Conservation (phyloP, 2,888 invertebrate genomes). For the Stegana nigrithorax region DNA sequence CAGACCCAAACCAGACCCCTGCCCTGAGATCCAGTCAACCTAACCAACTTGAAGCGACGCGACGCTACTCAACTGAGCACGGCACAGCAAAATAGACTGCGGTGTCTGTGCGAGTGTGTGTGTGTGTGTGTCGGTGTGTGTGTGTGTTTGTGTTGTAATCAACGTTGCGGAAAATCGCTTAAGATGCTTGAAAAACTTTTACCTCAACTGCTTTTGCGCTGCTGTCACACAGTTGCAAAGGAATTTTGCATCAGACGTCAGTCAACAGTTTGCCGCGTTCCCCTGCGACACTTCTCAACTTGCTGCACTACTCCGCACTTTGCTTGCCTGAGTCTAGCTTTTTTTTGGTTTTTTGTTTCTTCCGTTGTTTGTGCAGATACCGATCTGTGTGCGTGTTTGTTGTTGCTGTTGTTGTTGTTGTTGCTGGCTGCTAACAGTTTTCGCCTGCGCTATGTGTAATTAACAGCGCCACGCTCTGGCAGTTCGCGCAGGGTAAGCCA, state of each 20-base stretch:
- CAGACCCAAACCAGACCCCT: too few species aligned
- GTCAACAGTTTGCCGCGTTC: constrained; percentile 32
- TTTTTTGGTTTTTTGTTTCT: background rate
- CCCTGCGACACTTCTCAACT: background rate
- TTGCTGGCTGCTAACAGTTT: too few species aligned
- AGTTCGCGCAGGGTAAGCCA: constrained; percentile 28
- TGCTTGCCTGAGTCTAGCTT: constrained; percentile 13
- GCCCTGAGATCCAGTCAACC: too few species aligned
- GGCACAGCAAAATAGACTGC: too few species aligned
- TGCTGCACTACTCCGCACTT: constrained; percentile 11
- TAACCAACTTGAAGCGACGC: too few species aligned
- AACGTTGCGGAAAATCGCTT: constrained; percentile 48
- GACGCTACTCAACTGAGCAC: too few species aligned
- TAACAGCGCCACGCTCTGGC: constrained; percentile 36
- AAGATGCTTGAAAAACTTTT: constrained; percentile 43
- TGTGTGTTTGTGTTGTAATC: constrained; percentile 4
- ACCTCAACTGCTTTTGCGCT: constrained; percentile 14
- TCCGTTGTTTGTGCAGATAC: background rate
- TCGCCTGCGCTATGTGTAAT: constrained; percentile 48
- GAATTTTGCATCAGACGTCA: constrained; percentile 34
- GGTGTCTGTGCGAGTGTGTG: too few species aligned
- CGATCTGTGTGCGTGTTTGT: constrained; percentile 26
- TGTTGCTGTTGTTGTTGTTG: constrained; percentile 33
- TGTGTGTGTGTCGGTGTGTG: background rate
- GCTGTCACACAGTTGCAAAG: constrained; percentile 14